Evolutionary conservation across 2,888 invertebrate species (phyloP), one percentile per base, ranked within the genome.

Genomic region (Tenthredo mesomela): DNA sequence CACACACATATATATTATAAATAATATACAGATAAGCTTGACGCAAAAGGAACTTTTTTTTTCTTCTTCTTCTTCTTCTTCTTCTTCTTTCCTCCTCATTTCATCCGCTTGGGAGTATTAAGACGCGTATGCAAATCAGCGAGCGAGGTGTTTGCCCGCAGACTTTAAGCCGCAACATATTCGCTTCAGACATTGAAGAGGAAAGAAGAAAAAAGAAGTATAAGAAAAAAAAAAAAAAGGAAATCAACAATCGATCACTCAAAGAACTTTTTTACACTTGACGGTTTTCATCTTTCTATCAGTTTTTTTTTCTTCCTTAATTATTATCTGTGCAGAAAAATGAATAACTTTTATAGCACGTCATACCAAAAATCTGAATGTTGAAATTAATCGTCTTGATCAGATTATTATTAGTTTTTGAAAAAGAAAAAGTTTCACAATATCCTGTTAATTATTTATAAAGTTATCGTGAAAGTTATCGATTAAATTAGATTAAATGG

Each of bases 111-210:
- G 84, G 50, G 82, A 86, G 86, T 88, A 89, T 89, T 89, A 86
- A 89, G 88, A 89, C 85, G 88, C 87, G 88, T 89, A 91, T 91
- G 91, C 89, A 90, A 90, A 90, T 87, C 88, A 87, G 47, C 88
- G 87, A n/a, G 43, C 21, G 40, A 47, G 50, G 77, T 77, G 77
- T 50, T 50, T 25, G 54, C 47, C 77, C 0, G 18, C 47, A 47
- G 47, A 47, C 29, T 29, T 54, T 50, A 25, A 40, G 50, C n/a
- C 25, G 47, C 18, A 6, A 54, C 25, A 54, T 29, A 3, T 9
- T 6, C 29, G 50, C n/a, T 50, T 50, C 50, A n/a, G 50, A 77
- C 1, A 29, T 33, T 33, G 2, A 37, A 40, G 37, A 37, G n/a
- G 40, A 7, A 12, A 18, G 0, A 47, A 15, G 47, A 47, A 37